A percentile compares a stretch with the other conserved stretches of the same genome.
Evolutionary conservation across 2,888 invertebrate species (phyloP).

Genomic region (Sphecodes monilicornis): DNA sequence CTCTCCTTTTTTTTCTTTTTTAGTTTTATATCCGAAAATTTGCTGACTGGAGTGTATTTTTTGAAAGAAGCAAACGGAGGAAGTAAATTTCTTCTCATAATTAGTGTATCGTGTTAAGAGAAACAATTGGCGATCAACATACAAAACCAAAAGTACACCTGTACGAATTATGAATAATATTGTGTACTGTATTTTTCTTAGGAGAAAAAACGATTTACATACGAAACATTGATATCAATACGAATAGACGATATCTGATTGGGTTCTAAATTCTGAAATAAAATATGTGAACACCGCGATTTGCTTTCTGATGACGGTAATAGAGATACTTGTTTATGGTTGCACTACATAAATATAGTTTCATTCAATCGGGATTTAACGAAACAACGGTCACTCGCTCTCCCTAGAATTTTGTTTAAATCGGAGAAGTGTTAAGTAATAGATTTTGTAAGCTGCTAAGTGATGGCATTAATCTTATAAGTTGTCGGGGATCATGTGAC

Average conservation of each 20-base stretch:
- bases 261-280: slow-evolving; percentile 12
- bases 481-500: slow-evolving; percentile 77
- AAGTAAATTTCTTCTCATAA: slow-evolving; percentile 13
- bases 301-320: slow-evolving; percentile 39
- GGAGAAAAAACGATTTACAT: slow-evolving; percentile 7
- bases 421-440: slow-evolving; percentile 36
- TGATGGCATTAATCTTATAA: slow-evolving; percentile 68
- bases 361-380: slow-evolving; percentile 39
- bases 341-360: slow-evolving; percentile 40
- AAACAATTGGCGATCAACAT: slow-evolving; percentile 13
- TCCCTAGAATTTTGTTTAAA: slow-evolving; percentile 32
- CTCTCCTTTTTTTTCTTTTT: slow-evolving; percentile 10
- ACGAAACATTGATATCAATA: slow-evolving; percentile 4
- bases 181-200: slow-evolving; percentile 16
- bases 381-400: slow-evolving; percentile 25
- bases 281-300: slow-evolving; percentile 22
- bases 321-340: slow-evolving; percentile 43
- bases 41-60: slow-evolving; percentile 25
- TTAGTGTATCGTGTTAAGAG: slow-evolving; percentile 3
- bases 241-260: slow-evolving; percentile 3
- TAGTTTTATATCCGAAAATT: slow-evolving; percentile 30
- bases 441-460: slow-evolving; percentile 65
- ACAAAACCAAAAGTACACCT: slow-evolving; percentile 8
- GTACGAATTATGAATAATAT: slow-evolving; percentile 23
- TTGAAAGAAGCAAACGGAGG: background rate